phyloP scores from a whole-genome alignment of 2,797 vertebrate genomes.

The Perdix hodgsoniae region DNA sequence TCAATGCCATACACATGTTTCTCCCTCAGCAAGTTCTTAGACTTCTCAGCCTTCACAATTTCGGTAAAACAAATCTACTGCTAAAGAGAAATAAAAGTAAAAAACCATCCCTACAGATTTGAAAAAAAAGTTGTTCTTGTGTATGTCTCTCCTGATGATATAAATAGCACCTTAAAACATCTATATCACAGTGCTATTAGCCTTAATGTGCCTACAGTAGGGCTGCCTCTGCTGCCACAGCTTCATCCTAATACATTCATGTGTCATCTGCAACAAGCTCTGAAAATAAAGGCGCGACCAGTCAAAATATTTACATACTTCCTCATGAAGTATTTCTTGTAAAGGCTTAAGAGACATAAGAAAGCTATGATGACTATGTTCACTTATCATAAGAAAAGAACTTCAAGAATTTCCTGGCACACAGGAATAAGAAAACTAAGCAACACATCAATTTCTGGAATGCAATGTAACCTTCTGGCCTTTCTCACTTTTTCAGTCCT shows the following conservation, averaged over 20 bases:
- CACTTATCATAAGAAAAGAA: slow-evolving; percentile 83
- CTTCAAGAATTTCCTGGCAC: slow-evolving; percentile 67
- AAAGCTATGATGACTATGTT: slow-evolving; percentile 75
- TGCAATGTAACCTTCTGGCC: slow-evolving; percentile 42
- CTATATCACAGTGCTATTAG: not conserved
- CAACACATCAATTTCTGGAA: slow-evolving; percentile 71
- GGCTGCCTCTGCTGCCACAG: slow-evolving; percentile 69
- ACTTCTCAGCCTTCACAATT: not conserved
- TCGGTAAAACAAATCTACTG: not conserved
- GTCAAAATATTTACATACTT: slow-evolving; percentile 94
- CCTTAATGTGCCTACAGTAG: not conserved
- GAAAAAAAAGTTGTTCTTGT: not conserved
- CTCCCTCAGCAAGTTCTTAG: not conserved
- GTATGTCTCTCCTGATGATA: not conserved
- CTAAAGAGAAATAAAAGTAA: slow-evolving; percentile 27
- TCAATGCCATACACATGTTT: not conserved
- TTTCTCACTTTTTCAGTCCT: not conserved
- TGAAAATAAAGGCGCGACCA: slow-evolving; percentile 78
- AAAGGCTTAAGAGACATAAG: slow-evolving; percentile 83
- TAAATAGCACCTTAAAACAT: not conserved
- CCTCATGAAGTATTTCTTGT: slow-evolving; percentile 81
- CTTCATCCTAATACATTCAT: slow-evolving; percentile 65
- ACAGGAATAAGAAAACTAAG: slow-evolving; percentile 69
- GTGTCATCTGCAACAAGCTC: slow-evolving; percentile 69
- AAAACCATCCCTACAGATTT: not conserved